Conservation (phyloP, 2,113 vertebrate genomes). For the Sinosuthora webbiana region DNA sequence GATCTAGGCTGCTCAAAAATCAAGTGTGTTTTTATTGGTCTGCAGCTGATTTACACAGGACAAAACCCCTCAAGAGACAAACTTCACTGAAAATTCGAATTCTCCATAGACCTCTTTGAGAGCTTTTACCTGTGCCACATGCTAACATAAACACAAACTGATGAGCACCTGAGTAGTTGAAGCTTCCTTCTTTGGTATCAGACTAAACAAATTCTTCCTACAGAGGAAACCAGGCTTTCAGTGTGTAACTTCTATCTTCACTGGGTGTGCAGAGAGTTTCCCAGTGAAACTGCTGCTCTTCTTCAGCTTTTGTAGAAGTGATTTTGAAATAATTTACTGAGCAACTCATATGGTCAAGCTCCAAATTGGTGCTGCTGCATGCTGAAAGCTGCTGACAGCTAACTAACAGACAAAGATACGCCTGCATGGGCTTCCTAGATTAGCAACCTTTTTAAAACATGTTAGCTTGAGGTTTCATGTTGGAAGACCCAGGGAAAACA, state of each 20-base stretch:
- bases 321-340: neutral
- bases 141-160: rapidly evolving
- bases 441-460: neutral
- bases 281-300: neutral
- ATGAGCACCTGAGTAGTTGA: neutral
- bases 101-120: neutral
- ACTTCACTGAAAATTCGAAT: neutral
- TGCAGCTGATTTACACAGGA: neutral
- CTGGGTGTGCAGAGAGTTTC: neutral
- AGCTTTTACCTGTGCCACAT: neutral
- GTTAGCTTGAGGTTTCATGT: neutral
- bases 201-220: neutral
- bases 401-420: neutral
- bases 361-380: neutral
- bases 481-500: neutral
- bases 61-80: neutral
- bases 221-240: neutral
- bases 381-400: neutral
- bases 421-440: neutral
- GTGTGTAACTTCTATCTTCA: neutral
- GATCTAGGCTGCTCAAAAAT: neutral
- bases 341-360: neutral
- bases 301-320: neutral
- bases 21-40: neutral
- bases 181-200: neutral